Conservation (phyloP, 2,113 vertebrate species). For the Ophthalmolycus amberensis region DNA sequence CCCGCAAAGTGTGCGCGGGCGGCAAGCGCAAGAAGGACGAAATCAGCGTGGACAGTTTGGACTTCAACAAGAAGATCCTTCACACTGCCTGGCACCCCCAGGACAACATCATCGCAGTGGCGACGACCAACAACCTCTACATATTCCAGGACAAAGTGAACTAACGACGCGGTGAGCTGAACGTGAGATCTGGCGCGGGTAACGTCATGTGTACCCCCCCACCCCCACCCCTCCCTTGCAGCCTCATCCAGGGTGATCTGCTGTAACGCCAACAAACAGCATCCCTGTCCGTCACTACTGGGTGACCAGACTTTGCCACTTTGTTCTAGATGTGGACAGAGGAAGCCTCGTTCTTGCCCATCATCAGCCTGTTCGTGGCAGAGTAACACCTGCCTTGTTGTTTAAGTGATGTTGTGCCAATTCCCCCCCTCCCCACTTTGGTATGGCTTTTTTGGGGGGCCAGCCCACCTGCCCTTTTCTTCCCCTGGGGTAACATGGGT, state of each 20-base stretch:
- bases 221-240: background rate
- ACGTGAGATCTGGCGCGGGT: constrained; percentile 17
- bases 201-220: constrained; percentile 32
- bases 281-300: constrained; percentile 54
- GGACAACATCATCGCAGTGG: constrained; percentile 98
- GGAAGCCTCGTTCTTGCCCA: constrained; percentile 61
- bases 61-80: constrained; percentile 99
- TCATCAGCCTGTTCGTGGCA: constrained; percentile 68
- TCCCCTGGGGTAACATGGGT: constrained; percentile 52
- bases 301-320: constrained; percentile 72
- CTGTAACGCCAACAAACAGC: constrained; percentile 56
- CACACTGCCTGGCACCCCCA: constrained; percentile 99
- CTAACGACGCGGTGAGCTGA: constrained; percentile 76
- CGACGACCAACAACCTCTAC: constrained; percentile 99
- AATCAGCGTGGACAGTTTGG: constrained; percentile 98
- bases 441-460: constrained; percentile 24
- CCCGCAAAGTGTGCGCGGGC: constrained; percentile 94
- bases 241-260: constrained; percentile 54
- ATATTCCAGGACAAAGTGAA: constrained; percentile 99
- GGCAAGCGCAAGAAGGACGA: constrained; percentile 99
- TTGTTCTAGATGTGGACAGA: constrained; percentile 72
- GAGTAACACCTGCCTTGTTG: constrained; percentile 73
- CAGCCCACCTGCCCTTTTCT: constrained; percentile 50
- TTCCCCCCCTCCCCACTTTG: constrained; percentile 9
- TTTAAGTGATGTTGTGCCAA: constrained; percentile 82